phyloP scores from a whole-genome alignment of 2,113 vertebrate genomes.

The Gadus chalcogrammus region DNA sequence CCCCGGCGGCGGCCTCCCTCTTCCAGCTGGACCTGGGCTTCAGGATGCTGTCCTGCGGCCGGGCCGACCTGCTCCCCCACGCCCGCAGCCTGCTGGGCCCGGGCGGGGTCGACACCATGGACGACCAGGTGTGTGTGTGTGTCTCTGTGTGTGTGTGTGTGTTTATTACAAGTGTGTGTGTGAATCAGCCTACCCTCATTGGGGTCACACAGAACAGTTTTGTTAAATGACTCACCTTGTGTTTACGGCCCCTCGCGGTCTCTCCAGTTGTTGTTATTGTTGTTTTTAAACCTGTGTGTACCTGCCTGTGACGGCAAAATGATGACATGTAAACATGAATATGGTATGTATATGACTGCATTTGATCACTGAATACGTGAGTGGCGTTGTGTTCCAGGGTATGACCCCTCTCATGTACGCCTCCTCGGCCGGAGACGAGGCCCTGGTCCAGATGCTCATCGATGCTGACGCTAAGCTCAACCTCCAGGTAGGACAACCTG shows the following conservation, averaged over 20 bases:
- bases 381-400: slow-evolving; percentile 69
- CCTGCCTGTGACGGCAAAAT: too few relatives aligned
- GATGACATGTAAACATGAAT: too few relatives aligned
- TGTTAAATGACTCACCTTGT: too few relatives aligned
- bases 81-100: slow-evolving; percentile 81
- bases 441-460: slow-evolving; percentile 93
- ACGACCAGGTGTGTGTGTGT: slow-evolving; percentile 82
- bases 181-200: too few relatives aligned
- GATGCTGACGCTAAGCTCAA: slow-evolving; percentile 85
- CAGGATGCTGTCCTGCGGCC: slow-evolving; percentile 89
- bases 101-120: slow-evolving; percentile 82
- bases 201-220: too few relatives aligned
- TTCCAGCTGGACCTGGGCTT: slow-evolving; percentile 90
- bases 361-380: not conserved
- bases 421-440: slow-evolving; percentile 89
- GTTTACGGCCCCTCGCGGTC: too few relatives aligned
- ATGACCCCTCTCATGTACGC: slow-evolving; percentile 94
- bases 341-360: not conserved
- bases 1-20: slow-evolving; percentile 80
- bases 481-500: slow-evolving; percentile 50
- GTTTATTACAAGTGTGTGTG: too few relatives aligned
- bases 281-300: too few relatives aligned
- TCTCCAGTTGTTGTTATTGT: too few relatives aligned
- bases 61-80: slow-evolving; percentile 85
- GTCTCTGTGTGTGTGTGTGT: too few relatives aligned